These are phyloP conservation scores for Porites evermanni DNA, from an alignment of 92 coral and sea anemone species.

Conservation along the genomic window DNA sequence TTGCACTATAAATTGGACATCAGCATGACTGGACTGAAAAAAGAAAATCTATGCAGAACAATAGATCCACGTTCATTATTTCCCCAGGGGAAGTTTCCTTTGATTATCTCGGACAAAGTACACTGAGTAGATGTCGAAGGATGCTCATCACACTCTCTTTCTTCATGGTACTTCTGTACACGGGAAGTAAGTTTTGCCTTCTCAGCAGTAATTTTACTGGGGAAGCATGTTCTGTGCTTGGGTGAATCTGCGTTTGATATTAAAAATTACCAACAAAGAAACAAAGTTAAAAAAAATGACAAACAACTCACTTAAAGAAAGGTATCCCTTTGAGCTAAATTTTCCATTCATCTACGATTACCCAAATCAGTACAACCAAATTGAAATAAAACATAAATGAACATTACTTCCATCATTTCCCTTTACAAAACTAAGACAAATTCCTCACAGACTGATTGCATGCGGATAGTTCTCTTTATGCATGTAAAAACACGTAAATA, in stretches of 20 bases:
- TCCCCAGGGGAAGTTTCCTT: slow-evolving; percentile 60
- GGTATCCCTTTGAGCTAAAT: background rate
- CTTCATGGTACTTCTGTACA: slow-evolving; percentile 27
- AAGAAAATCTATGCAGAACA: background rate
- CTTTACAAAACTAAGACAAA: too few relatives aligned
- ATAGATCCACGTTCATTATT: slow-evolving; percentile 20
- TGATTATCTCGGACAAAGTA: slow-evolving; percentile 31
- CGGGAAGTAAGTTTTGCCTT: slow-evolving; percentile 33
- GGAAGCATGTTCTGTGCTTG: slow-evolving; percentile 35
- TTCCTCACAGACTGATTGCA: too few relatives aligned
- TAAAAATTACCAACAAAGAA: background rate
- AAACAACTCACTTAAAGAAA: background rate
- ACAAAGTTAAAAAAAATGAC: background rate
- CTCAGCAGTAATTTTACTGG: slow-evolving; percentile 34
- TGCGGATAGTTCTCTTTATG: too few relatives aligned
- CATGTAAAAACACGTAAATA: background rate
- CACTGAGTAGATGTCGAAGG: background rate
- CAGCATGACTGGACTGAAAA: background rate
- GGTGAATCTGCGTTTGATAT: slow-evolving; percentile 12
- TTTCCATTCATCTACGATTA: slow-evolving; percentile 1
- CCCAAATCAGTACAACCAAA: too few relatives aligned
- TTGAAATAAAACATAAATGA: too few relatives aligned
- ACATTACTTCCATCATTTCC: too few relatives aligned
- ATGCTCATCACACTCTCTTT: background rate
- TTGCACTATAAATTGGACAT: background rate